Evolutionary conservation across 2,797 vertebrate species (phyloP).

Genomic region (Stomatorhinus walkeri): DNA sequence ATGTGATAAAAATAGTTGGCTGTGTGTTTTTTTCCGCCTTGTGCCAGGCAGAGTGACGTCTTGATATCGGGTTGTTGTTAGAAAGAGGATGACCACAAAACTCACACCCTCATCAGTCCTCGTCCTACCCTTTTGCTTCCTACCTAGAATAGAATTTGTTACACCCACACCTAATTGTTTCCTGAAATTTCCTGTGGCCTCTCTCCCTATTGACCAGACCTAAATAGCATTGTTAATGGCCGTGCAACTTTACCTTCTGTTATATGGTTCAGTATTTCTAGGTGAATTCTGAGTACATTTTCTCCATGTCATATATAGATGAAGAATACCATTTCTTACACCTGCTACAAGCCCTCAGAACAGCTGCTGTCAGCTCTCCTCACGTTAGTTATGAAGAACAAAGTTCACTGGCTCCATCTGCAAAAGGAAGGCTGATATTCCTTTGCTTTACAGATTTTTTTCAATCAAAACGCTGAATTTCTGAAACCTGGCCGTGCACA

Average conservation of each 20-base stretch:
- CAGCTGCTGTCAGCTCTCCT: background rate
- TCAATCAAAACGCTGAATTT: no score
- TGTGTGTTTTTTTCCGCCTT: background rate
- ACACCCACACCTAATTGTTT: constrained; percentile 25
- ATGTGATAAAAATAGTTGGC: background rate
- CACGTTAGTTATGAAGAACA: background rate
- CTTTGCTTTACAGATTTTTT: background rate
- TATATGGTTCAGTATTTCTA: constrained; percentile 4
- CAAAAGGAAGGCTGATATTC: background rate
- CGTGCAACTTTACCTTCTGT: background rate
- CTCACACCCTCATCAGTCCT: constrained; percentile 16
- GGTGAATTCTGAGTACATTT: background rate
- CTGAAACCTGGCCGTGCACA: background rate
- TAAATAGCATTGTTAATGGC: constrained; percentile 30
- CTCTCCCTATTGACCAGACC: constrained; percentile 34
- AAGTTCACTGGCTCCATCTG: background rate
- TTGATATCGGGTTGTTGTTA: background rate
- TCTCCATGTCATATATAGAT: background rate
- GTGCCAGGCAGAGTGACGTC: background rate
- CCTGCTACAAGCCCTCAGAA: background rate
- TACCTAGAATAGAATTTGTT: constrained; percentile 33
- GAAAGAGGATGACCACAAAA: background rate
- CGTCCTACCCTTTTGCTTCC: constrained; percentile 21
- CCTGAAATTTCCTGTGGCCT: constrained; percentile 27
- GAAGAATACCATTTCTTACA: background rate